A percentile compares a stretch with the other conserved stretches of the same genome.
Evolutionary conservation across 2,113 vertebrate species (phyloP).

Genomic region (Epinephelus fuscoguttatus): DNA sequence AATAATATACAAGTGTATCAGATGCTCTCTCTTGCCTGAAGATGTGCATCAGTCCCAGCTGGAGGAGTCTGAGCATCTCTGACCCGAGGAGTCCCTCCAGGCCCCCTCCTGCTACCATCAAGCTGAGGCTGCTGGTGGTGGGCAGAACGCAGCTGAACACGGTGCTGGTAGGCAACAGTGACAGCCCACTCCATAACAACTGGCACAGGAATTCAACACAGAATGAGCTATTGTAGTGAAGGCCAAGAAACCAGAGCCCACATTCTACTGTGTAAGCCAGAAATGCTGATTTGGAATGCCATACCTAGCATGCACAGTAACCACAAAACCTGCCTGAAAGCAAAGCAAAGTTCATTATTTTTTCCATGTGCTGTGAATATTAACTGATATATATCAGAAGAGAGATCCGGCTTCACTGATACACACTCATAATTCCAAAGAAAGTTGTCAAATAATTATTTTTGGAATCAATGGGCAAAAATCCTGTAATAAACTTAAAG

Average conservation of each 20-base stretch:
- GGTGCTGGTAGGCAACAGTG: constrained; percentile 28
- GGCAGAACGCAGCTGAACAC: constrained; percentile 38
- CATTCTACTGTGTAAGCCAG: constrained; percentile 1
- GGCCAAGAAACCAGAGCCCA: constrained; percentile 10
- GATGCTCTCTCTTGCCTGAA: constrained; percentile 41
- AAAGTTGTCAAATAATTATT: no score
- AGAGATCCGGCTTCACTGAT: not conserved
- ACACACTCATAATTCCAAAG: not conserved
- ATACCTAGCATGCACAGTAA: not conserved
- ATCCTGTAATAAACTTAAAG: no score
- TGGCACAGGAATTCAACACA: constrained; percentile 37
- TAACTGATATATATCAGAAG: not conserved
- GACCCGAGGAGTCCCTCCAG: constrained; percentile 26
- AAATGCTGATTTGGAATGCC: not conserved
- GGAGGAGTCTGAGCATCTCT: constrained; percentile 15
- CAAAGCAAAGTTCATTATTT: not conserved
- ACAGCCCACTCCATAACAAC: constrained; percentile 52
- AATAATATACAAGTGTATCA: constrained; percentile 47
- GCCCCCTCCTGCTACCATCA: constrained; percentile 18
- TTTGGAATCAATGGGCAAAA: no score
- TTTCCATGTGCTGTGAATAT: not conserved
- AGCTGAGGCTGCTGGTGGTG: constrained; percentile 35
- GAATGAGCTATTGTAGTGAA: constrained; percentile 21
- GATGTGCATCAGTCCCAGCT: constrained; percentile 29
- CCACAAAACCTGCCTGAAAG: not conserved